phyloP scores from a whole-genome alignment of 2,888 invertebrate species.

The Cordilura impudica region DNA sequence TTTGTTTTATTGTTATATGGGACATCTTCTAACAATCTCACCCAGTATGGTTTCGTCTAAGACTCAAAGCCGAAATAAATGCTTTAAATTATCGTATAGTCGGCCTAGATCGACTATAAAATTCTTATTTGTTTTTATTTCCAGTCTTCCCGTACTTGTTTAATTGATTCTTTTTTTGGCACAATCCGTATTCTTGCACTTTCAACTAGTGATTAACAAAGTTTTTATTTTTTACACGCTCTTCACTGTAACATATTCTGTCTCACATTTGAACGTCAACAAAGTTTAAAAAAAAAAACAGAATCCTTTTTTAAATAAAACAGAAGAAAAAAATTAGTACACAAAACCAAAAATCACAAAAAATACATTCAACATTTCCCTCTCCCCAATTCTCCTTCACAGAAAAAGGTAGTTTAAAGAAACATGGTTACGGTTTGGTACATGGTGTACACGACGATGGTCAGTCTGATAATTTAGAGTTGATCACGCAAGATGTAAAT shows the following conservation, averaged over 20 bases:
- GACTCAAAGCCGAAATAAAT: too few species aligned
- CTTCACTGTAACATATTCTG: constrained; percentile 29
- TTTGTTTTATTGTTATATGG: too few species aligned
- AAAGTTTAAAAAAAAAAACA: constrained; percentile 43
- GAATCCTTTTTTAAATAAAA: constrained; percentile 24
- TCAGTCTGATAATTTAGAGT: constrained; percentile 85
- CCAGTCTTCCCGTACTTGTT: too few species aligned
- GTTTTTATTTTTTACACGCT: constrained; percentile 31
- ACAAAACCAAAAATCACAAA: constrained; percentile 35
- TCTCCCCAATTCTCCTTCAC: constrained; percentile 72
- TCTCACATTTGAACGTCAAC: constrained; percentile 59
- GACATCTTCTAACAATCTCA: too few species aligned
- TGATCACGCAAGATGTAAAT: constrained; percentile 84
- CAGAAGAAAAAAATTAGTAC: constrained; percentile 15
- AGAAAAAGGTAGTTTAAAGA: constrained; percentile 95
- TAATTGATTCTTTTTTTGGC: too few species aligned
- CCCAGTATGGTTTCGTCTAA: too few species aligned
- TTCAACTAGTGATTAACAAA: too few species aligned
- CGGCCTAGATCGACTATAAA: too few species aligned
- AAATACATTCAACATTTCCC: constrained; percentile 60
- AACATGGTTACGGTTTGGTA: constrained; percentile 87
- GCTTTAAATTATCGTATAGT: too few species aligned
- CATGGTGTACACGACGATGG: constrained; percentile 85
- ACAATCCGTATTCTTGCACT: too few species aligned
- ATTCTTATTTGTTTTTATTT: too few species aligned